phyloP scores from a whole-genome alignment of 1,140 invertebrate species.

The Steinernema feltiae region DNA sequence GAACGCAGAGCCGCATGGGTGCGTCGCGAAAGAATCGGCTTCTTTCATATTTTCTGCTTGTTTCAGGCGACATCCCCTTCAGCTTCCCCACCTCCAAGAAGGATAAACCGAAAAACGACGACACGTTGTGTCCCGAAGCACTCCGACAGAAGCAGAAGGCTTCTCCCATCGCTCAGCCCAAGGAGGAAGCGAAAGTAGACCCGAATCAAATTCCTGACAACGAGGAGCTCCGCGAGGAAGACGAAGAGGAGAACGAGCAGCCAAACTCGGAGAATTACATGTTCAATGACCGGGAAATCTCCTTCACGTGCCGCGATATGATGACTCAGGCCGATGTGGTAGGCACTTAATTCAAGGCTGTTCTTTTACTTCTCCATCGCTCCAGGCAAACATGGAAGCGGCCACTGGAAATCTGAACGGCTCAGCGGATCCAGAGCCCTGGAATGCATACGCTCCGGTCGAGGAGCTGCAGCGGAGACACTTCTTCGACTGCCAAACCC shows the following conservation, averaged over 20 bases:
- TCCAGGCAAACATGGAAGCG: neutral
- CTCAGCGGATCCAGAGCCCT: neutral
- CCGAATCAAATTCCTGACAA: neutral
- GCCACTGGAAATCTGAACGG: neutral
- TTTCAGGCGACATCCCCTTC: neutral
- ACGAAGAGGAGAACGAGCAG: conserved; percentile 1
- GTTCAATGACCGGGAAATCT: conserved; percentile 14
- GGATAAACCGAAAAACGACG: neutral
- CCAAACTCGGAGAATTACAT: conserved; percentile 21
- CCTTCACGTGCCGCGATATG: conserved; percentile 17
- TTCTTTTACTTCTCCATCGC: neutral
- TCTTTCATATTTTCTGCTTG: neutral
- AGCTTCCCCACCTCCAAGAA: neutral
- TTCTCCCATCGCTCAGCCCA: no score
- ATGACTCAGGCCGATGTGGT: neutral
- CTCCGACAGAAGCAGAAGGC: neutral
- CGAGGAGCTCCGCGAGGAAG: conserved; percentile 7
- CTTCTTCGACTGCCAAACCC: neutral
- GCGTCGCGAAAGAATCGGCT: neutral
- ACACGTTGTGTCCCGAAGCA: neutral
- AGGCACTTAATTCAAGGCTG: neutral
- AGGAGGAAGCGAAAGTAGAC: no score
- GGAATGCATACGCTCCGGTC: neutral
- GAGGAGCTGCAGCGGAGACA: neutral
- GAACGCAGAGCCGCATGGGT: neutral